Percentiles rank a stretch among this genome's conserved stretches.
Conservation (phyloP, 2,888 invertebrate genomes). For the Dryococelus australis region DNA sequence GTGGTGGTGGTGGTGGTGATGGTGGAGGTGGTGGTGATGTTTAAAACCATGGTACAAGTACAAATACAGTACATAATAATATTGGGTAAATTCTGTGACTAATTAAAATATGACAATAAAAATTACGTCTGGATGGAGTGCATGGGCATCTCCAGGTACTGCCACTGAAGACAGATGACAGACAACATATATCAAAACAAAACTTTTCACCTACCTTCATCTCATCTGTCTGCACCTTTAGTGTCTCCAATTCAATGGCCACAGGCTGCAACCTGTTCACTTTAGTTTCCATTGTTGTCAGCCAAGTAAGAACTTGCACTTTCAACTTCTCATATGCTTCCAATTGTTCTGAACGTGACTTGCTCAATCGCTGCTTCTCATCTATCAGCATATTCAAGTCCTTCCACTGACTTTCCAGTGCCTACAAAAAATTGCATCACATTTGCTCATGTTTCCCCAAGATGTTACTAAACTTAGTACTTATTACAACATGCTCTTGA, state of each 20-base stretch:
- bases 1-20: too few relatives aligned
- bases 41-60: too few relatives aligned
- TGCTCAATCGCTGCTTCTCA: constrained; percentile 84
- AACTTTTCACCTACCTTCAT: constrained; percentile 60
- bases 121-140: too few relatives aligned
- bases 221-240: constrained; percentile 85
- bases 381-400: constrained; percentile 83
- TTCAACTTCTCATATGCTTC: constrained; percentile 85
- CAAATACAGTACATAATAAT: too few relatives aligned
- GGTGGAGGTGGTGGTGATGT: too few relatives aligned
- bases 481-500: too few relatives aligned
- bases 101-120: too few relatives aligned
- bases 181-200: too few relatives aligned
- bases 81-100: too few relatives aligned
- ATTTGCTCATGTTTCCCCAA: neutral
- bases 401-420: constrained; percentile 88
- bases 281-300: constrained; percentile 78
- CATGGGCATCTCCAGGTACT: too few relatives aligned
- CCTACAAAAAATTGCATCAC: constrained; percentile 51
- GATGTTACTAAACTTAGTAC: neutral
- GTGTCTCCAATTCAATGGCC: constrained; percentile 84
- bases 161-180: too few relatives aligned
- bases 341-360: constrained; percentile 84
- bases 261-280: constrained; percentile 82
- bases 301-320: constrained; percentile 85